Evolutionary conservation across 1,140 invertebrate species (phyloP).

Genomic region (Parasteatoda tepidariorum): DNA sequence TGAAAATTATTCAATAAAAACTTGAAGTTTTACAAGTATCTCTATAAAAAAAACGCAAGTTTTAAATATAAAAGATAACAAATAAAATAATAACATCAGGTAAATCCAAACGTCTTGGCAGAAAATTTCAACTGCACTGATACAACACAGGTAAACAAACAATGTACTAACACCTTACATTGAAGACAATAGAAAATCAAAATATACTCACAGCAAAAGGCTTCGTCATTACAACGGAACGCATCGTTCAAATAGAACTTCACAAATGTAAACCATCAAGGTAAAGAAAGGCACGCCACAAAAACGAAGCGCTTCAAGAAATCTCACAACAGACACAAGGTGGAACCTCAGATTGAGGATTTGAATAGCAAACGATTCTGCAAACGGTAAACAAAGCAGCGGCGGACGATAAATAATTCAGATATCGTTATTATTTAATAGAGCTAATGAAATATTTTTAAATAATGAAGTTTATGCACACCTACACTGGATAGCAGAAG

Average conservation of each 20-base stretch:
- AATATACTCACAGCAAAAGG: not conserved
- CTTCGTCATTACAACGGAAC: not conserved
- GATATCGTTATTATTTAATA: too few species aligned
- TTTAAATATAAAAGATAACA: too few species aligned
- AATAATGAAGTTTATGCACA: slow-evolving; percentile 7
- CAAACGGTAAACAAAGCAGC: slow-evolving; percentile 29
- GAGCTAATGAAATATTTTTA: not conserved
- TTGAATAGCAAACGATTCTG: not conserved
- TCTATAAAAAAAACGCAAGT: too few species aligned
- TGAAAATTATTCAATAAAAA: too few species aligned
- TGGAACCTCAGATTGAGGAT: not conserved
- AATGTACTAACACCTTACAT: too few species aligned
- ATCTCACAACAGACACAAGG: not conserved
- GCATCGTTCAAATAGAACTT: not conserved
- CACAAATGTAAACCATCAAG: not conserved
- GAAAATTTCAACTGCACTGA: too few species aligned
- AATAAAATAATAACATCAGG: too few species aligned
- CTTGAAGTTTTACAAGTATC: too few species aligned
- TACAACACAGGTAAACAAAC: not conserved
- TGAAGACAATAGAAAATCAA: not conserved
- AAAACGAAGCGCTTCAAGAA: not conserved
- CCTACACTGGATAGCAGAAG: slow-evolving; percentile 27
- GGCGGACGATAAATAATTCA: not conserved
- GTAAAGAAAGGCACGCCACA: not conserved
- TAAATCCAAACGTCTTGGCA: too few species aligned